Evolutionary conservation across 2,888 invertebrate species (phyloP).

Genomic region (Mesoligia furuncula): DNA sequence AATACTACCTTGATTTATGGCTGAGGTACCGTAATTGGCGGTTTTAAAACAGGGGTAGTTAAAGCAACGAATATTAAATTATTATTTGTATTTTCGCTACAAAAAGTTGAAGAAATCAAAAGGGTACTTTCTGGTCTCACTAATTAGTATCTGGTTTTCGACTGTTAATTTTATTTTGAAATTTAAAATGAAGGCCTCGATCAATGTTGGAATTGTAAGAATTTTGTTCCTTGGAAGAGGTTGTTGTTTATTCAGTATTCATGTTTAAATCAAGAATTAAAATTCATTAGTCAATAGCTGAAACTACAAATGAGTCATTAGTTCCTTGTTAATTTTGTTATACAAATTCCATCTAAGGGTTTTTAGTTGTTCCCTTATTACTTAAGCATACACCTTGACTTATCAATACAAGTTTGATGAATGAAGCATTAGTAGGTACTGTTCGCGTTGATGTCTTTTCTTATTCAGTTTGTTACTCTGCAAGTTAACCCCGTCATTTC

Average conservation of each 20-base stretch:
- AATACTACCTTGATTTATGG: slow-evolving; percentile 72
- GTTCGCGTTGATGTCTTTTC: slow-evolving; percentile 27
- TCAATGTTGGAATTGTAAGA: slow-evolving; percentile 70
- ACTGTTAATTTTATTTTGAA: slow-evolving; percentile 66
- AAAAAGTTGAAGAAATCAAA: slow-evolving; percentile 57
- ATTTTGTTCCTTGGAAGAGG: slow-evolving; percentile 70
- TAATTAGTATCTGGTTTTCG: slow-evolving; percentile 71
- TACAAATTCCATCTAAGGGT: slow-evolving; percentile 34
- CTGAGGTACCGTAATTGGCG: slow-evolving; percentile 69
- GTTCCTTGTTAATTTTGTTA: slow-evolving; percentile 62
- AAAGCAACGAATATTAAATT: slow-evolving; percentile 68
- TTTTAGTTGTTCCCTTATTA: slow-evolving; percentile 37
- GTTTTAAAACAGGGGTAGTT: slow-evolving; percentile 66
- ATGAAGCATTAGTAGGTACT: slow-evolving; percentile 1
- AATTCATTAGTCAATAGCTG: slow-evolving; percentile 74
- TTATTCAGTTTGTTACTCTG: slow-evolving; percentile 10
- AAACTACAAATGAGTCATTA: slow-evolving; percentile 61
- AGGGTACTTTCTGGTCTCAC: slow-evolving; percentile 55
- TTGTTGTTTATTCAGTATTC: slow-evolving; percentile 70
- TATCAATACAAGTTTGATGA: slow-evolving; percentile 10
- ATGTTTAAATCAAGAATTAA: slow-evolving; percentile 71
- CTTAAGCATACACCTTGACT: slow-evolving; percentile 22
- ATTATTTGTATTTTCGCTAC: slow-evolving; percentile 63
- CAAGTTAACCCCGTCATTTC: slow-evolving; percentile 8
- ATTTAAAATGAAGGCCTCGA: slow-evolving; percentile 67